Conservation (phyloP, 1,140 invertebrate species). For the Apis dorsata region DNA sequence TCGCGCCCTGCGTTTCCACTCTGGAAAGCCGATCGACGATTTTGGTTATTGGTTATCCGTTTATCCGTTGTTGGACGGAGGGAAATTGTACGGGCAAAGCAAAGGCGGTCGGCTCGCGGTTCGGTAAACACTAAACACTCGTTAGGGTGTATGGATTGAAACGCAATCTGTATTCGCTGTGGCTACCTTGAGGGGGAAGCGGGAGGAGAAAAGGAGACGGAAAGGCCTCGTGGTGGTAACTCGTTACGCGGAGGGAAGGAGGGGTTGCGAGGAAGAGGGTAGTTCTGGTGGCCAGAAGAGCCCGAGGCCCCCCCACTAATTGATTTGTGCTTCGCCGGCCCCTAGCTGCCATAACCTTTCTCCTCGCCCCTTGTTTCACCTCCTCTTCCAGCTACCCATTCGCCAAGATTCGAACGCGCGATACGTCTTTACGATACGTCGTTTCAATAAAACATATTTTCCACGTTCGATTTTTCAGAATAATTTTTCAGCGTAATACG, state of each 20-base stretch:
- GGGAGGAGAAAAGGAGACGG: slow-evolving; percentile 38
- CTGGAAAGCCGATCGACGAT: too few species aligned
- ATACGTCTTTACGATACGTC: not conserved
- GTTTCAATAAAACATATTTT: too few species aligned
- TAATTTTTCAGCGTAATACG: too few species aligned
- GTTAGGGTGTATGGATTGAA: slow-evolving; percentile 78
- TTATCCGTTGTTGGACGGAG: slow-evolving; percentile 70
- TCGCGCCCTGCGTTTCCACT: not conserved
- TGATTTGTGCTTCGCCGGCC: slow-evolving; percentile 63
- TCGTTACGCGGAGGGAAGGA: slow-evolving; percentile 43
- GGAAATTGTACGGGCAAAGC: slow-evolving; percentile 74
- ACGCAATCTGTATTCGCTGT: slow-evolving; percentile 78
- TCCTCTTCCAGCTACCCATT: not conserved
- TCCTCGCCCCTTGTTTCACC: not conserved
- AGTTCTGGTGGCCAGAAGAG: slow-evolving; percentile 61
- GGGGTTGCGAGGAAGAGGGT: slow-evolving; percentile 59
- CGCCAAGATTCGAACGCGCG: slow-evolving; percentile 6
- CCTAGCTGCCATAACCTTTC: slow-evolving; percentile 39
- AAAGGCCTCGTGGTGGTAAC: slow-evolving; percentile 43
- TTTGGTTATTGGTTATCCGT: slow-evolving; percentile 5
- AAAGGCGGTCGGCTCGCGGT: slow-evolving; percentile 75
- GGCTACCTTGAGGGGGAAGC: slow-evolving; percentile 66
- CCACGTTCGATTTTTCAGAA: too few species aligned
- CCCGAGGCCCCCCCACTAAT: slow-evolving; percentile 67
- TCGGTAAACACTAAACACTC: slow-evolving; percentile 79